Evolutionary conservation across 2,888 invertebrate species (phyloP).

Genomic region (Ethmia dodecea): DNA sequence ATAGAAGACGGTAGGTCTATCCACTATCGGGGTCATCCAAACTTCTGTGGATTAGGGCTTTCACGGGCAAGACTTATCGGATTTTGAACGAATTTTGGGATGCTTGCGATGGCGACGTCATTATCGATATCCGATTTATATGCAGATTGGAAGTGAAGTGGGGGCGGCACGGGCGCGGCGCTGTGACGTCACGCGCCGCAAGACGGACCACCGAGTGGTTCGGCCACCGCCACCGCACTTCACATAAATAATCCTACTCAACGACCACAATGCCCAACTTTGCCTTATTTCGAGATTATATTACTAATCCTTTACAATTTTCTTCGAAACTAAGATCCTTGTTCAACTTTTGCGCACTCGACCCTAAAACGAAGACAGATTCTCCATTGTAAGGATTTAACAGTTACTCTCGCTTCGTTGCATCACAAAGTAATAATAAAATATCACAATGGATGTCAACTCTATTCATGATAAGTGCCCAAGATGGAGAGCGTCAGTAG

Average conservation of each 20-base stretch:
- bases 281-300: constrained; percentile 54
- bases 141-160: constrained; percentile 70
- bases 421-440: constrained; percentile 72
- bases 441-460: constrained; percentile 73
- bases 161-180: constrained; percentile 28
- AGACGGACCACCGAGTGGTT: constrained; percentile 22
- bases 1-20: constrained; percentile 73
- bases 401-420: constrained; percentile 69
- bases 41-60: constrained; percentile 73
- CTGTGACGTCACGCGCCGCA: constrained; percentile 11
- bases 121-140: constrained; percentile 77
- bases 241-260: constrained; percentile 48
- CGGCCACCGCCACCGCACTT: constrained; percentile 24
- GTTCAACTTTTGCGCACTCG: constrained; percentile 67
- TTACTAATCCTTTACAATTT: constrained; percentile 55
- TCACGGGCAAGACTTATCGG: constrained; percentile 70
- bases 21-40: constrained; percentile 71
- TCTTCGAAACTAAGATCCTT: constrained; percentile 55
- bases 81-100: constrained; percentile 72
- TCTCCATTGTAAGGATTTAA: constrained; percentile 69
- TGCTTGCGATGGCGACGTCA: constrained; percentile 71
- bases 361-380: constrained; percentile 61
- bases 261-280: constrained; percentile 46
- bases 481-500: constrained; percentile 62
- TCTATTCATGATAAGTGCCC: constrained; percentile 70